A percentile compares a stretch with the other conserved stretches of the same genome.
Evolutionary conservation across 1,140 invertebrate species (phyloP).

Genomic region (Neodiprion pinetum): DNA sequence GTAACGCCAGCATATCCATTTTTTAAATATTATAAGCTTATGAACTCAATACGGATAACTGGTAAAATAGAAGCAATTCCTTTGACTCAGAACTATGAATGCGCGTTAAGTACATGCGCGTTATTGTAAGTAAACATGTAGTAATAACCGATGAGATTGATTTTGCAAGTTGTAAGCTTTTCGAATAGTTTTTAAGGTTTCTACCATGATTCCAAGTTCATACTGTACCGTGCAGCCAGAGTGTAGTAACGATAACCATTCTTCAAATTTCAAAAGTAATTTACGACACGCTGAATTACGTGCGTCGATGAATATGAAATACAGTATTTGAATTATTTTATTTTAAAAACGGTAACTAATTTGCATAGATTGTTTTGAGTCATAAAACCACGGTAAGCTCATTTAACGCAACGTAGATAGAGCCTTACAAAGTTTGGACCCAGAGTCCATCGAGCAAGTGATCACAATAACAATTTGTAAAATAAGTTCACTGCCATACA

Average conservation of each 20-base stretch:
- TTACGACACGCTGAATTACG: too few relatives aligned
- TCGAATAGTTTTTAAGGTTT: not conserved
- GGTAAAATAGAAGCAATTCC: slow-evolving; percentile 29
- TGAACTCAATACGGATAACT: slow-evolving; percentile 21
- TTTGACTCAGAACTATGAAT: slow-evolving; percentile 28
- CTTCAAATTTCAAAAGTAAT: too few relatives aligned
- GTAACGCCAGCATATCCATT: slow-evolving; percentile 40
- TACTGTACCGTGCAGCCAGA: not conserved
- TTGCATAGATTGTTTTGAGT: slow-evolving; percentile 32
- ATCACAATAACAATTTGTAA: slow-evolving; percentile 49
- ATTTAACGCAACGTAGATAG: slow-evolving; percentile 31
- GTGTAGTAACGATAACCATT: too few relatives aligned
- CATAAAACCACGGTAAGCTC: slow-evolving; percentile 29
- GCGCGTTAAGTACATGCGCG: not conserved
- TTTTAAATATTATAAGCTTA: slow-evolving; percentile 36
- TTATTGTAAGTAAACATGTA: not conserved
- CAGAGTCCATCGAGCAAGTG: slow-evolving; percentile 39
- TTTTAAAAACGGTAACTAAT: not conserved
- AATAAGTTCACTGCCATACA: slow-evolving; percentile 54
- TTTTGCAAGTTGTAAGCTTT: not conserved
- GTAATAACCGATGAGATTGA: not conserved
- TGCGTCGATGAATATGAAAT: too few relatives aligned
- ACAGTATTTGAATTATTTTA: not conserved
- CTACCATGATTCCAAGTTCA: not conserved
- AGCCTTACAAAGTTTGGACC: slow-evolving; percentile 39